phyloP scores from a whole-genome alignment of 2,888 invertebrate species.

The Drosophila suboccidentalis region DNA sequence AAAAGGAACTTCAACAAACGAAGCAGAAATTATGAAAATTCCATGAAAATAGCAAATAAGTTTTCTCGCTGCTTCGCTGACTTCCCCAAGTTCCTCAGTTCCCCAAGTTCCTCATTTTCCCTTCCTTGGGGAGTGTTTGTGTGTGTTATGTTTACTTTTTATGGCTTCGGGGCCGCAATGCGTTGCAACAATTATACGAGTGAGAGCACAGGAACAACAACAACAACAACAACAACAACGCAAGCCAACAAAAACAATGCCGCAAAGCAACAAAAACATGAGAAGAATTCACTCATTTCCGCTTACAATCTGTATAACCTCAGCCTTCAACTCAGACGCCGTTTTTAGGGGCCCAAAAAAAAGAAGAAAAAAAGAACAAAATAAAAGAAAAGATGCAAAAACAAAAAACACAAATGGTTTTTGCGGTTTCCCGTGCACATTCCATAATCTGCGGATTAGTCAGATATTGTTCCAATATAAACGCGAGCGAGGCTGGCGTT shows the following conservation, averaged over 20 bases:
- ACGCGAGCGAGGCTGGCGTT: slow-evolving; percentile 38
- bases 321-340: slow-evolving; percentile 29
- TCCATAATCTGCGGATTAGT: slow-evolving; percentile 73
- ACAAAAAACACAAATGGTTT: slow-evolving; percentile 4
- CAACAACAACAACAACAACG: slow-evolving; percentile 51
- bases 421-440: slow-evolving; percentile 65
- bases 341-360: slow-evolving; percentile 29
- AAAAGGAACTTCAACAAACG: slow-evolving; percentile 54
- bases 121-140: slow-evolving; percentile 27
- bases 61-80: slow-evolving; percentile 65
- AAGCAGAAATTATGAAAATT: slow-evolving; percentile 81
- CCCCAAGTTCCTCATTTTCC: neutral
- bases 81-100: neutral
- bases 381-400: neutral
- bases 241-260: slow-evolving; percentile 48
- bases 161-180: slow-evolving; percentile 76
- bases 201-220: slow-evolving; percentile 49
- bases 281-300: slow-evolving; percentile 76
- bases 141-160: slow-evolving; percentile 74
- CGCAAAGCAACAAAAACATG: slow-evolving; percentile 56
- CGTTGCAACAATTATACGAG: slow-evolving; percentile 80
- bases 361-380: slow-evolving; percentile 13
- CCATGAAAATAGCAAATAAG: slow-evolving; percentile 81
- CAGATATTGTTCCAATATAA: slow-evolving; percentile 34
- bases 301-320: slow-evolving; percentile 63